Evolutionary conservation across 2,888 invertebrate species (phyloP).

Genomic region (Gibbula magus): DNA sequence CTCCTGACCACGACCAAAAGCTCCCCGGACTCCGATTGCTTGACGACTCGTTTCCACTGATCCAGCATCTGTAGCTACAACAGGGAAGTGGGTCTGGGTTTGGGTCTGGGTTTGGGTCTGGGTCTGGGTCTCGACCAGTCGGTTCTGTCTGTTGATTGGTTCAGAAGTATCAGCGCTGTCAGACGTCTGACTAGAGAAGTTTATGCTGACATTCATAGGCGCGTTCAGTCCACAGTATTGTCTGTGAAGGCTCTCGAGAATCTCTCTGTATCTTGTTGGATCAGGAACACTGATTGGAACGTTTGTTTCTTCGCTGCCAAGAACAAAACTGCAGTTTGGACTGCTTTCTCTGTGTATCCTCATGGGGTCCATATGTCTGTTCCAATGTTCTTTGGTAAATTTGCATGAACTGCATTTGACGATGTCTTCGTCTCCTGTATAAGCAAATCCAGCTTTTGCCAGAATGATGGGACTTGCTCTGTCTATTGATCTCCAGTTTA

Average conservation of each 20-base stretch:
- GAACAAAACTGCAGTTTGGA: constrained; percentile 15
- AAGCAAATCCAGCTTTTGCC: constrained; percentile 22
- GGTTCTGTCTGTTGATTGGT: neutral
- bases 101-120: too few species aligned
- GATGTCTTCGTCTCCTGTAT: neutral
- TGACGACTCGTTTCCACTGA: neutral
- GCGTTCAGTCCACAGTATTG: constrained; percentile 1
- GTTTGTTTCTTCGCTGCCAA: neutral
- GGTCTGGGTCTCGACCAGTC: neutral
- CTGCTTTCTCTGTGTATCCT: constrained; percentile 3
- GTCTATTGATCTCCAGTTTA: neutral
- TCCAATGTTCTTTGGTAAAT: constrained; percentile 8
- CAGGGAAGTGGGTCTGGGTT: neutral
- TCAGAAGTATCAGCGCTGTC: neutral
- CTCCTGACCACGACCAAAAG: neutral
- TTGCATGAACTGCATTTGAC: constrained; percentile 21
- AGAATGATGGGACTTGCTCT: constrained; percentile 20
- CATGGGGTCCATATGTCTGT: neutral
- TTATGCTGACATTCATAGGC: neutral
- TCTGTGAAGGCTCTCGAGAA: neutral
- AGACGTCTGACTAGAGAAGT: neutral
- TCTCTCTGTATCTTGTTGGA: neutral
- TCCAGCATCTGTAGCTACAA: neutral
- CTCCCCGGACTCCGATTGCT: neutral
- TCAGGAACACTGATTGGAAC: constrained; percentile 15